phyloP scores from a whole-genome alignment of 2,888 invertebrate species.

The Rapana venosa region DNA sequence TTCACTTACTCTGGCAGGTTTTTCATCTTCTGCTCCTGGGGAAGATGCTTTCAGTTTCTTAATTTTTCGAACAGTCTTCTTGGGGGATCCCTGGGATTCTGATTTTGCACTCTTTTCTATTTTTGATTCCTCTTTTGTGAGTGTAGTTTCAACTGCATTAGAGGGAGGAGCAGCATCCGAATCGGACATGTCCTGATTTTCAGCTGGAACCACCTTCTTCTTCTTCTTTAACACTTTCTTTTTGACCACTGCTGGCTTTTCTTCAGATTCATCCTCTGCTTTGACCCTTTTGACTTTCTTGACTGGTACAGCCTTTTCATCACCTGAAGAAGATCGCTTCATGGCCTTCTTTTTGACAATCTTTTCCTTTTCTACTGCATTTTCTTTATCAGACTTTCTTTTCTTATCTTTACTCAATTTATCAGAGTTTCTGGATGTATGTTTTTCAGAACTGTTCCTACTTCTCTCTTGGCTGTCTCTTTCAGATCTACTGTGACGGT shows the following conservation, averaged over 20 bases:
- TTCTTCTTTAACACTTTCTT: slow-evolving; percentile 36
- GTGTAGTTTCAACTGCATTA: slow-evolving; percentile 21
- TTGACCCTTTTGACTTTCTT: slow-evolving; percentile 77
- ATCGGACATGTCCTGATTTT: slow-evolving; percentile 12
- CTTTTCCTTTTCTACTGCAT: slow-evolving; percentile 52
- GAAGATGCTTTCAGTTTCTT: slow-evolving; percentile 40
- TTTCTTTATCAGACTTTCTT: slow-evolving; percentile 57
- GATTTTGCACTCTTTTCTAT: neutral
- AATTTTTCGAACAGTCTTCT: slow-evolving; percentile 28
- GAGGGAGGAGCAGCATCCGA: slow-evolving; percentile 16
- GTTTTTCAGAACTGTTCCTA: slow-evolving; percentile 79
- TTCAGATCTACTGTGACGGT: slow-evolving; percentile 78
- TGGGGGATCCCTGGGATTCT: neutral
- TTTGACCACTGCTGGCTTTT: slow-evolving; percentile 27
- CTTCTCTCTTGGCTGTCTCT: slow-evolving; percentile 78
- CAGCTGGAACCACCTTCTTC: slow-evolving; percentile 39
- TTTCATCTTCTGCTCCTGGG: slow-evolving; percentile 56
- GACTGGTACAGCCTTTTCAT: slow-evolving; percentile 74
- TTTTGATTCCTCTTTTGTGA: slow-evolving; percentile 27
- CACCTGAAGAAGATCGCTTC: slow-evolving; percentile 30
- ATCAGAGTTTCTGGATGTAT: slow-evolving; percentile 54
- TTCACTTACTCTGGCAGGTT: slow-evolving; percentile 67
- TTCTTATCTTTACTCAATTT: slow-evolving; percentile 53
- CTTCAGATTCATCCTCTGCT: slow-evolving; percentile 53
- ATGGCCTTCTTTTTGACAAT: slow-evolving; percentile 63